Evolutionary conservation across 2,888 invertebrate genomes (phyloP).

Genomic region (Onthophagus sagittarius): DNA sequence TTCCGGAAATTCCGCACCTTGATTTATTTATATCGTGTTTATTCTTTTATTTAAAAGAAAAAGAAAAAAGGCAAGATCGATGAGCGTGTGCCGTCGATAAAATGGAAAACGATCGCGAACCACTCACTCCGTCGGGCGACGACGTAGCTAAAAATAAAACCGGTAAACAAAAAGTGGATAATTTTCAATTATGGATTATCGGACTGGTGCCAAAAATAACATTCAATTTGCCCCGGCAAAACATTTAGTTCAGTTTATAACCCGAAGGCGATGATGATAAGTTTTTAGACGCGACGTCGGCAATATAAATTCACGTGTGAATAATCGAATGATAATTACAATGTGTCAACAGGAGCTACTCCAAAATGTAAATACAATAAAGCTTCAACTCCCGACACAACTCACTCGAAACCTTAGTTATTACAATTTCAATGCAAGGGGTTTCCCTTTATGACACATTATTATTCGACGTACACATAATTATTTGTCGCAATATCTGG

Average conservation of each 20-base stretch:
- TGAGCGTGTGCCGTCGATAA: neutral
- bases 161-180: slow-evolving; percentile 18
- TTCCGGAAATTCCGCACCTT: neutral
- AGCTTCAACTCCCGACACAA: too few species aligned
- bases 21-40: neutral
- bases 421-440: neutral
- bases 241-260: too few species aligned
- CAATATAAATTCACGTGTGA: too few species aligned
- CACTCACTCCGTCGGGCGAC: neutral
- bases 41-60: too few species aligned
- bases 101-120: neutral
- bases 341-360: neutral
- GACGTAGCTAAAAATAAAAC: slow-evolving; percentile 3
- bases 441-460: neutral
- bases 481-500: neutral
- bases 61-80: neutral
- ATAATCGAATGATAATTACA: neutral
- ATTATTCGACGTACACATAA: neutral
- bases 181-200: slow-evolving; percentile 31
- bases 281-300: too few species aligned
- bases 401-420: neutral
- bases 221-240: slow-evolving; percentile 21
- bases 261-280: too few species aligned
- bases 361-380: neutral
- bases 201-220: slow-evolving; percentile 30